phyloP scores from a whole-genome alignment of 2,797 vertebrate species.

The Dendrocincla tyrannina region DNA sequence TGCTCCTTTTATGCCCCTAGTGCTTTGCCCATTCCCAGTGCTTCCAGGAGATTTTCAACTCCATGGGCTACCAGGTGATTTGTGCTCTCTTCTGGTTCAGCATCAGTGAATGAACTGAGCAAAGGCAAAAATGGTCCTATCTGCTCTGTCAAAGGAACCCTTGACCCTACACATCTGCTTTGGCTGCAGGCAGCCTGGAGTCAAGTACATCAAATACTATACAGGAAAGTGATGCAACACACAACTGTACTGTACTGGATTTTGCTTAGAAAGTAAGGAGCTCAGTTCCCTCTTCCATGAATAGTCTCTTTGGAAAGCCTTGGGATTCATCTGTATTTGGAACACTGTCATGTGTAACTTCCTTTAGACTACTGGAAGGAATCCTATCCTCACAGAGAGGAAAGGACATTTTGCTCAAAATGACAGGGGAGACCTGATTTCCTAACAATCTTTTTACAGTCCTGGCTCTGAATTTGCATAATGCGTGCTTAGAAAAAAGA shows the following conservation, averaged over 20 bases:
- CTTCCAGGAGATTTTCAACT: neutral
- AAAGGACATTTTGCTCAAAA: neutral
- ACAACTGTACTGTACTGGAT: neutral
- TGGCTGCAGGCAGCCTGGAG: neutral
- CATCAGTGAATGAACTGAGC: neutral
- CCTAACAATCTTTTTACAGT: neutral
- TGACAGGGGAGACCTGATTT: neutral
- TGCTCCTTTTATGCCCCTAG: neutral
- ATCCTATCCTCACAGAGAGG: neutral
- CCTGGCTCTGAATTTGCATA: neutral
- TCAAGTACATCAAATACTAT: neutral
- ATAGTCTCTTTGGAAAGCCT: neutral
- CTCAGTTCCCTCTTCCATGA: neutral
- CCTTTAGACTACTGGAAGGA: neutral
- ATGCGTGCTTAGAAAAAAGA: neutral
- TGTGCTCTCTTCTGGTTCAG: neutral
- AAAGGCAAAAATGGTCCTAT: neutral
- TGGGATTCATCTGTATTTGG: neutral
- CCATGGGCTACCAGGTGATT: neutral
- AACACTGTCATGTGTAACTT: neutral
- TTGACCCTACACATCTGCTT: neutral
- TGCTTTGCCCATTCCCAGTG: neutral
- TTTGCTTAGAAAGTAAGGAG: neutral
- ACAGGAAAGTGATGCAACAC: neutral
- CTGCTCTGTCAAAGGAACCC: neutral